Evolutionary conservation across 2,888 invertebrate genomes (phyloP).

Genomic region (Drosophila anomalata): DNA sequence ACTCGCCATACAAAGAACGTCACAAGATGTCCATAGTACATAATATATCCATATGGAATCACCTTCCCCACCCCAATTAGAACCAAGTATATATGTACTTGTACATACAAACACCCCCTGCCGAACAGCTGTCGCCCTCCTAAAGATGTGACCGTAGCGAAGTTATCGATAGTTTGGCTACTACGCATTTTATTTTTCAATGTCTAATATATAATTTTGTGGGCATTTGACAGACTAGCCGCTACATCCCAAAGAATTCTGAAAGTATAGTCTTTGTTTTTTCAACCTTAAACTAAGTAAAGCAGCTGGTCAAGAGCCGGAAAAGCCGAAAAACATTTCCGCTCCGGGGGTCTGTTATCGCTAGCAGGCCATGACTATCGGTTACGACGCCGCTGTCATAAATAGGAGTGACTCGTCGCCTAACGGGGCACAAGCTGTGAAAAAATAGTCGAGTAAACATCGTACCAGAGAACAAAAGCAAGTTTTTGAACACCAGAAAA

Average conservation of each 20-base stretch:
- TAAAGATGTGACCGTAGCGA: not conserved
- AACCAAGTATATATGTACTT: constrained; percentile 3
- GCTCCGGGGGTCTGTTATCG: constrained; percentile 14
- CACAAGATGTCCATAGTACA: constrained; percentile 14
- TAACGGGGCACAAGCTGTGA: constrained; percentile 14
- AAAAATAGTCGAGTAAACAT: constrained; percentile 35
- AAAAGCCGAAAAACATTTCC: constrained; percentile 5
- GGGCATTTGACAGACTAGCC: not conserved
- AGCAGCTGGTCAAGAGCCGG: not conserved
- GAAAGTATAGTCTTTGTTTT: not conserved
- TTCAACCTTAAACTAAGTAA: too few relatives aligned
- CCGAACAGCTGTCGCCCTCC: constrained; percentile 4
- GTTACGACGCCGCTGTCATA: constrained; percentile 11
- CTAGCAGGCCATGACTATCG: constrained; percentile 8
- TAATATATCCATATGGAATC: not conserved
- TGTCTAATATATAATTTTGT: not conserved
- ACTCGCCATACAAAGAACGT: constrained; percentile 42
- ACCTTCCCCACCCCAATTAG: not conserved
- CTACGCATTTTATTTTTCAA: constrained; percentile 39
- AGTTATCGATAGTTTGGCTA: constrained; percentile 17
- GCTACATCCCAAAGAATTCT: not conserved
- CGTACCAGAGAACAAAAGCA: constrained; percentile 18
- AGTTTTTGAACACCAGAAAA: constrained; percentile 35
- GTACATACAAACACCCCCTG: constrained; percentile 1
- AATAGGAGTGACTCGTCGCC: constrained; percentile 11